Conservation (phyloP, 2,888 invertebrate genomes). For the Luperina nickerlii region DNA sequence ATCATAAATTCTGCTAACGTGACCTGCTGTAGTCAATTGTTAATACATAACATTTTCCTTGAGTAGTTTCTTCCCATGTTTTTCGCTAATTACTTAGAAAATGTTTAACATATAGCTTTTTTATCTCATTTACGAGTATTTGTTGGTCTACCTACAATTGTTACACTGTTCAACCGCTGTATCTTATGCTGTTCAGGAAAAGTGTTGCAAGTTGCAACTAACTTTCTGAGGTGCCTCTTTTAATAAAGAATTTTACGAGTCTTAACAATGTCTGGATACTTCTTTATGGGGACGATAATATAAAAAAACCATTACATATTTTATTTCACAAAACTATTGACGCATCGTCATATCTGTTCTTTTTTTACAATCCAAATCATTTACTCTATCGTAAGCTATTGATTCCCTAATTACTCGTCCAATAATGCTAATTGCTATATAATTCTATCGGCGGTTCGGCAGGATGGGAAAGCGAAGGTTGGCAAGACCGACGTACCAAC, state of each 20-base stretch:
- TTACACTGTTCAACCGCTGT: background rate
- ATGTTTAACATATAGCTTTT: background rate
- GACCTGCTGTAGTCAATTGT: conserved; percentile 37
- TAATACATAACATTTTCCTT: conserved; percentile 6
- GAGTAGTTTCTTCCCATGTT: background rate
- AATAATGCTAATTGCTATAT: conserved; percentile 63
- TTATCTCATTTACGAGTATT: background rate
- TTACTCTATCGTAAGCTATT: conserved; percentile 5
- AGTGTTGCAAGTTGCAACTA: background rate
- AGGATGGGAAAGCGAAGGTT: conserved; percentile 72
- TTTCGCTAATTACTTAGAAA: background rate
- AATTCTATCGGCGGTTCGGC: conserved; percentile 52
- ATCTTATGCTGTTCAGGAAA: background rate
- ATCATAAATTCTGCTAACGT: conserved; percentile 44
- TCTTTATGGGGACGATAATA: background rate
- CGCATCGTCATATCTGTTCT: background rate
- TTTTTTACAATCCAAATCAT: background rate
- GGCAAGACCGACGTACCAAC: background rate
- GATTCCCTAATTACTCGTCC: conserved; percentile 37
- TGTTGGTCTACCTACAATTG: background rate
- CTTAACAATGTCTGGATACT: background rate
- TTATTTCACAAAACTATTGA: background rate
- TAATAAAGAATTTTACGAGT: background rate
- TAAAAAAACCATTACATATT: background rate
- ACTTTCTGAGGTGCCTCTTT: background rate